These are phyloP conservation scores for Ptiloglossa arizonensis DNA, from an alignment of 1,140 invertebrate species.

Conservation along the genomic window DNA sequence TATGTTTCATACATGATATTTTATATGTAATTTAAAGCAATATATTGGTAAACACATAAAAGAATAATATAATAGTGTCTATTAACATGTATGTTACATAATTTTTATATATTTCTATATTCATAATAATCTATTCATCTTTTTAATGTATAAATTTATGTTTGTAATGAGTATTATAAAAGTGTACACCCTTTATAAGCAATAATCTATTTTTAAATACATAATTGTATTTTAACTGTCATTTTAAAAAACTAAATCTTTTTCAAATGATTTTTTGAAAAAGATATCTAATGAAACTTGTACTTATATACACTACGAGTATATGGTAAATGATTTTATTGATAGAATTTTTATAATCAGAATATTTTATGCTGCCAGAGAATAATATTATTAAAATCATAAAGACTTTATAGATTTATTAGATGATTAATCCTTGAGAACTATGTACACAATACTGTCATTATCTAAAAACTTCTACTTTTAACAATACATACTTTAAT, in stretches of 20 bases:
- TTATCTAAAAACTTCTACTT: neutral
- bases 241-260: neutral
- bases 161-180: constrained; percentile 27
- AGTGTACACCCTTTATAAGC: neutral
- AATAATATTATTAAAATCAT: neutral
- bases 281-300: neutral
- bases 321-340: constrained; percentile 26
- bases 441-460: neutral
- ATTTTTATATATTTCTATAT: neutral
- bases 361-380: neutral
- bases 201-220: constrained; percentile 1
- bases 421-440: neutral
- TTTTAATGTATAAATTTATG: constrained; percentile 34
- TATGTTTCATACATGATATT: constrained; percentile 18
- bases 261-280: constrained; percentile 1
- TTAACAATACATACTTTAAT: neutral
- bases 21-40: constrained; percentile 13
- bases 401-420: neutral
- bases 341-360: neutral
- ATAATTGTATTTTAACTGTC: neutral
- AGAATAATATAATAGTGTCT: constrained; percentile 14
- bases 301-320: constrained; percentile 2
- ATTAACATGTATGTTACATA: constrained; percentile 27
- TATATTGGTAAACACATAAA: constrained; percentile 37
- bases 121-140: neutral